Evolutionary conservation across 2,797 vertebrate genomes (phyloP).

Genomic region (Percopsis omiscomaycus): DNA sequence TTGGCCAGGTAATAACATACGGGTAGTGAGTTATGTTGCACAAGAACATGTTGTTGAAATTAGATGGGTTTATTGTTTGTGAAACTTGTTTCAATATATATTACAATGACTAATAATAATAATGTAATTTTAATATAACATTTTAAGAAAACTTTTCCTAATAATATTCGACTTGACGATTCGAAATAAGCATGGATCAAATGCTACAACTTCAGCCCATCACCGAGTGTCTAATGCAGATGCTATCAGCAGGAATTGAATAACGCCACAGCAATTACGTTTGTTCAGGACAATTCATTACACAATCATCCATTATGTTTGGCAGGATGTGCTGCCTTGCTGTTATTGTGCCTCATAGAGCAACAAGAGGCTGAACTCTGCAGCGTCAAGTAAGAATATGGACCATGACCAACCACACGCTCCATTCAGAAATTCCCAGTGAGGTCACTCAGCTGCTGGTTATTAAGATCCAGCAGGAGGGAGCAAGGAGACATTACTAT

Average conservation of each 20-base stretch:
- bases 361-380: conserved; percentile 50
- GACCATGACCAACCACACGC: conserved; percentile 24
- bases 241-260: conserved; percentile 57
- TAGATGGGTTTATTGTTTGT: too few species aligned
- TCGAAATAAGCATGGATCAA: conserved; percentile 18
- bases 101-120: too few species aligned
- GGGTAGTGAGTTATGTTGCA: too few species aligned
- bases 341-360: conserved; percentile 63
- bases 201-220: conserved; percentile 16
- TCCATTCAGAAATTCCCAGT: conserved; percentile 73
- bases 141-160: background rate
- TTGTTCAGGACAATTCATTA: conserved; percentile 52
- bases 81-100: too few species aligned
- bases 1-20: too few species aligned
- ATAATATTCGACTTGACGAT: background rate
- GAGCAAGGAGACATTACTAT: conserved; percentile 23
- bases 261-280: conserved; percentile 40
- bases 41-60: too few species aligned
- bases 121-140: background rate
- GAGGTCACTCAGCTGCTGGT: conserved; percentile 66
- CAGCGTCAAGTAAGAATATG: conserved; percentile 55
- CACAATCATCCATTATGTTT: conserved; percentile 59
- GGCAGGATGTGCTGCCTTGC: conserved; percentile 70
- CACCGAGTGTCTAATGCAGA: conserved; percentile 48
- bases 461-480: conserved; percentile 45